Conservation (phyloP, 2,888 invertebrate species). For the Drosophila subquinaria region DNA sequence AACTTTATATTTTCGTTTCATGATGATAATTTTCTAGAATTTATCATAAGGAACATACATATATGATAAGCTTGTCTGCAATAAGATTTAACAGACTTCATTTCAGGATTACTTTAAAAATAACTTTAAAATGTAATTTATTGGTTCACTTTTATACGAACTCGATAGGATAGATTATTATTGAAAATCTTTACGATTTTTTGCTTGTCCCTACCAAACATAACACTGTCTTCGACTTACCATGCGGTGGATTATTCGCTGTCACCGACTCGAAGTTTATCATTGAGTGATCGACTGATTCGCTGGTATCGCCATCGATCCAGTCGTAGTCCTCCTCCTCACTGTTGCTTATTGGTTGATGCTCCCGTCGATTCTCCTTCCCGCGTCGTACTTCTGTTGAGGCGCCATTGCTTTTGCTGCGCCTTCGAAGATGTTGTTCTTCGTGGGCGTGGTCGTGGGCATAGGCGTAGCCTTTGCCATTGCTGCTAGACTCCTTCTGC, state of each 20-base stretch:
- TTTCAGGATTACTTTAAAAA: no score
- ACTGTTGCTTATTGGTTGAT: slow-evolving; percentile 26
- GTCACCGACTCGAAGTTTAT: slow-evolving; percentile 23
- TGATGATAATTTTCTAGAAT: no score
- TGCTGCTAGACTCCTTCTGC: slow-evolving; percentile 34
- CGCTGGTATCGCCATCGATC: slow-evolving; percentile 61
- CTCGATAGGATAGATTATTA: no score
- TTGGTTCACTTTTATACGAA: no score
- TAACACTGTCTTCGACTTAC: slow-evolving; percentile 43
- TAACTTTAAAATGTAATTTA: no score
- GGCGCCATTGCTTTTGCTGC: slow-evolving; percentile 23
- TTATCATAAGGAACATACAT: no score
- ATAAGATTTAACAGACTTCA: no score
- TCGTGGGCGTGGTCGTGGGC: slow-evolving; percentile 3
- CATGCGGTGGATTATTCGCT: slow-evolving; percentile 44
- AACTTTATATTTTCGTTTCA: no score
- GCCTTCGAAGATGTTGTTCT: slow-evolving; percentile 16
- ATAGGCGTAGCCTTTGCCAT: slow-evolving; percentile 24
- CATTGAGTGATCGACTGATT: slow-evolving; percentile 33
- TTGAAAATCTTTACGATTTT: no score
- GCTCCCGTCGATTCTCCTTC: slow-evolving; percentile 30
- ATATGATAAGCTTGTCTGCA: no score
- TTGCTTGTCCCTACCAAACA: no score
- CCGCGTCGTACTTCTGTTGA: neutral
- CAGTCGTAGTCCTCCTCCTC: slow-evolving; percentile 62